A percentile compares a stretch with the other conserved stretches of the same genome.
Evolutionary conservation across 1,140 invertebrate species (phyloP).

Genomic region (Drosophila mojavensis): DNA sequence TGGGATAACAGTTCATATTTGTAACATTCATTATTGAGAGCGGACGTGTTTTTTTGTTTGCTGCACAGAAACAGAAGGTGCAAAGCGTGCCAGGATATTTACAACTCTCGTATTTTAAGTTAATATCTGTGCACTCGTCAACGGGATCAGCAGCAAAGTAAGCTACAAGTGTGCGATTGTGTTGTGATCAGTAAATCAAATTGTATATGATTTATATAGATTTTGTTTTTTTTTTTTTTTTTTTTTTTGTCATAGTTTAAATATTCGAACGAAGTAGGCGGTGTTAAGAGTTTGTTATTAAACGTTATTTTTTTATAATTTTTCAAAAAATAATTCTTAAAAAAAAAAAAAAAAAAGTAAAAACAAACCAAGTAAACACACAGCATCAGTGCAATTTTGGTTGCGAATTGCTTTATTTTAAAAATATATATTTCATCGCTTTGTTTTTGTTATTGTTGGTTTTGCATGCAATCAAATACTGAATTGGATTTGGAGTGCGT

Average conservation of each 20-base stretch:
- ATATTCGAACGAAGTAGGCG: conserved; percentile 30
- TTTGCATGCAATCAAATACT: conserved; percentile 11
- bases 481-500: conserved; percentile 1
- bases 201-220: conserved; percentile 3
- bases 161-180: conserved; percentile 34
- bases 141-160: conserved; percentile 43
- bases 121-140: conserved; percentile 42
- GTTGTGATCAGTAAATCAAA: conserved; percentile 22
- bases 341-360: neutral
- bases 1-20: conserved; percentile 32
- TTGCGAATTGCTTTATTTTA: conserved; percentile 26
- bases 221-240: conserved; percentile 3
- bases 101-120: conserved; percentile 40
- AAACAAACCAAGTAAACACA: neutral
- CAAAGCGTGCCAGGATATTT: conserved; percentile 51
- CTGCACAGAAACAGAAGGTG: conserved; percentile 47
- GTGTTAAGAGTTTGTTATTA: conserved; percentile 23
- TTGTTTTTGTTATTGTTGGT: conserved; percentile 27
- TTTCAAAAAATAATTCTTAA: neutral
- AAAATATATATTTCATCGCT: conserved; percentile 19
- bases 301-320: conserved; percentile 14
- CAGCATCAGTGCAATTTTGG: conserved; percentile 18
- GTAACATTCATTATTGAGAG: conserved; percentile 44
- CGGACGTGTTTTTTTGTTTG: conserved; percentile 49
- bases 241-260: neutral